phyloP scores from a whole-genome alignment of 2,797 vertebrate genomes.

The Sciurus carolinensis region DNA sequence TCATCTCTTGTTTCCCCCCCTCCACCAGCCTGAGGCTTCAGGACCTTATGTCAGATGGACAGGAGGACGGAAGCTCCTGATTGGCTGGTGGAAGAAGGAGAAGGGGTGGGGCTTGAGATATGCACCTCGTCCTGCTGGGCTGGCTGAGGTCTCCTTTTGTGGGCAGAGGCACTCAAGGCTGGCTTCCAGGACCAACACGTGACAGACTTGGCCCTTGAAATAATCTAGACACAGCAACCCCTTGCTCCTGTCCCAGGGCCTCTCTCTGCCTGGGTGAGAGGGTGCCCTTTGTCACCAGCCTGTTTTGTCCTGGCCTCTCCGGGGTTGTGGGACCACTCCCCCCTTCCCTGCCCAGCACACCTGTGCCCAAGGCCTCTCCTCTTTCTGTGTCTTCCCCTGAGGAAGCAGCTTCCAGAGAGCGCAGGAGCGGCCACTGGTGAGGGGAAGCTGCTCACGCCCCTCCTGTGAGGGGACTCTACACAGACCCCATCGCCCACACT shows the following conservation, averaged over 20 bases:
- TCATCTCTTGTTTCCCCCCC: slow-evolving; percentile 10
- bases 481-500: neutral
- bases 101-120: slow-evolving; percentile 29
- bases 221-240: neutral
- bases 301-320: slow-evolving; percentile 4
- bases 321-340: neutral
- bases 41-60: slow-evolving; percentile 50
- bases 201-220: slow-evolving; percentile 31
- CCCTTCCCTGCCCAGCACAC: neutral
- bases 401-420: slow-evolving; percentile 24
- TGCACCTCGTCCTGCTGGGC: neutral
- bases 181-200: slow-evolving; percentile 37
- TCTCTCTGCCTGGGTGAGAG: slow-evolving; percentile 24
- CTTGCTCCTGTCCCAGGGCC: neutral
- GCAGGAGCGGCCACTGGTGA: neutral
- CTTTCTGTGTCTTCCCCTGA: slow-evolving; percentile 26
- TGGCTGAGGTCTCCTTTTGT: neutral
- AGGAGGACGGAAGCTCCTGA: slow-evolving; percentile 65
- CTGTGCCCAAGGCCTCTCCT: neutral
- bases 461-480: neutral
- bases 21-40: slow-evolving; percentile 42
- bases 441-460: neutral
- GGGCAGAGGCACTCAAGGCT: neutral
- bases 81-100: slow-evolving; percentile 64
- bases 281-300: slow-evolving; percentile 49